Conservation (phyloP, 64 coral and sea anemone species). For the Platygyra sinensis region DNA sequence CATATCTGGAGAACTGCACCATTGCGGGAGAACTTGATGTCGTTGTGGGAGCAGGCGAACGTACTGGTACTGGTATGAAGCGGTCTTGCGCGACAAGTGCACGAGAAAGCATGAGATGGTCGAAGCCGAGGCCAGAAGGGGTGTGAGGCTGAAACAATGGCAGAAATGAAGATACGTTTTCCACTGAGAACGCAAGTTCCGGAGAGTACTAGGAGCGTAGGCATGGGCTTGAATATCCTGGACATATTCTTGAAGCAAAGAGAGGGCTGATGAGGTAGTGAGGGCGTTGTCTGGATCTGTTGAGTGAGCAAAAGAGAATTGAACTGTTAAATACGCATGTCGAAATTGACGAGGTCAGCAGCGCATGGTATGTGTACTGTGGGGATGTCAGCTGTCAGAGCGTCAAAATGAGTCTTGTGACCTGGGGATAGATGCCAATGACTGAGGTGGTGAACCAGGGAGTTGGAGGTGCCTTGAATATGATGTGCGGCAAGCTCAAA, state of each 20-base stretch:
- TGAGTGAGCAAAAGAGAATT: not conserved
- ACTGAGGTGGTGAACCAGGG: conserved; percentile 12
- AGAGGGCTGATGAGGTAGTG: too few species aligned
- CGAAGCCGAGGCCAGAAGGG: not conserved
- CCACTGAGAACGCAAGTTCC: too few species aligned
- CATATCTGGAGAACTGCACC: not conserved
- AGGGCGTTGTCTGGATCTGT: too few species aligned
- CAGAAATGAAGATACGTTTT: not conserved
- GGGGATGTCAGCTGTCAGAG: too few species aligned
- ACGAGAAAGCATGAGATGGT: not conserved
- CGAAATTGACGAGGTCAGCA: not conserved
- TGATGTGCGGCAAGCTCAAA: not conserved
- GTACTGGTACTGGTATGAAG: not conserved
- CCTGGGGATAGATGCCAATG: conserved; percentile 12
- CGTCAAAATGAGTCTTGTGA: not conserved
- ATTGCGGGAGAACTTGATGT: conserved; percentile 26
- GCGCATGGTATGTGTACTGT: not conserved
- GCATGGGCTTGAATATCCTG: too few species aligned
- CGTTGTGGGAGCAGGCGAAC: too few species aligned
- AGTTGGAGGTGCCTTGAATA: not conserved
- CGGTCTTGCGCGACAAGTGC: not conserved
- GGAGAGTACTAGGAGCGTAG: too few species aligned
- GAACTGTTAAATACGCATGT: not conserved
- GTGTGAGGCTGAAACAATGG: not conserved
- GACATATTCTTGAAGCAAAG: too few species aligned